These are phyloP conservation scores for Graphium colonna DNA, from an alignment of 2,888 invertebrate genomes.

Conservation along the genomic window DNA sequence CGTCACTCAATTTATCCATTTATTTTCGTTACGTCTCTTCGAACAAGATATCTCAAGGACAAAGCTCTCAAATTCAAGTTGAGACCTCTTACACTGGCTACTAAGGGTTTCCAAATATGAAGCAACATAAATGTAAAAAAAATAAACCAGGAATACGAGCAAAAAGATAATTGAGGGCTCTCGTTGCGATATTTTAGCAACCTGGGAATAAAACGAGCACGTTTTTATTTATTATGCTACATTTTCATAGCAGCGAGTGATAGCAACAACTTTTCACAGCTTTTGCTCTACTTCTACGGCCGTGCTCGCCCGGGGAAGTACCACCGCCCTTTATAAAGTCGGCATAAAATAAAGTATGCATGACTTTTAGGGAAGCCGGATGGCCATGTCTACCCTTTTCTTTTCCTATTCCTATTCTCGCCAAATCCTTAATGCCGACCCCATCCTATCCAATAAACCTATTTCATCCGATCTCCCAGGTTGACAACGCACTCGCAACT, in stretches of 20 bases:
- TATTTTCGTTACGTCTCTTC: slow-evolving; percentile 22
- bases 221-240: neutral
- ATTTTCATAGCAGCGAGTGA: neutral
- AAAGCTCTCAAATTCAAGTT: slow-evolving; percentile 23
- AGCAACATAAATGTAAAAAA: slow-evolving; percentile 7
- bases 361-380: no score
- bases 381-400: no score
- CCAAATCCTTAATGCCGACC: no score
- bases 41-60: slow-evolving; percentile 25
- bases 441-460: no score
- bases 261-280: no score
- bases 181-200: neutral
- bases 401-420: no score
- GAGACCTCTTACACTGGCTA: slow-evolving; percentile 17
- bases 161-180: neutral
- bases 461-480: no score
- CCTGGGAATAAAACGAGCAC: neutral
- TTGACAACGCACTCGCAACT: no score
- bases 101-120: slow-evolving; percentile 20
- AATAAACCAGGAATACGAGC: neutral
- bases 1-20: slow-evolving; percentile 23
- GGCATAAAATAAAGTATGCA: no score
- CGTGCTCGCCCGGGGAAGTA: no score
- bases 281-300: no score
- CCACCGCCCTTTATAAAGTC: no score